Percentiles rank a stretch among this genome's conserved stretches.
Evolutionary conservation across 2,888 invertebrate species (phyloP).

Genomic region (Drosophila macrospina): DNA sequence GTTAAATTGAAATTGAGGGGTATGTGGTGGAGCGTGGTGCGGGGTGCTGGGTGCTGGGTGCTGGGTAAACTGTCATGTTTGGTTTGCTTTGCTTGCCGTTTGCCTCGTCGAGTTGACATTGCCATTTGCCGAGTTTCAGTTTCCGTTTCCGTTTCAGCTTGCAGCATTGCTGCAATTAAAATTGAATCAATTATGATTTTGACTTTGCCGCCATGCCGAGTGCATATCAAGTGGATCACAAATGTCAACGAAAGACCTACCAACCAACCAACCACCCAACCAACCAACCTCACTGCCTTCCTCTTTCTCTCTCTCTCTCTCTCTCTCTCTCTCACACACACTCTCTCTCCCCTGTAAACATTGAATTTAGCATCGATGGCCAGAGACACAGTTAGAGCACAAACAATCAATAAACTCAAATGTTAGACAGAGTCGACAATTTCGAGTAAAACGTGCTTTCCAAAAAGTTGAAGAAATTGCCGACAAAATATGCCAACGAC

Average conservation of each 20-base stretch:
- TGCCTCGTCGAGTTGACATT: constrained; percentile 28
- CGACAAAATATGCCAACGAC: not conserved
- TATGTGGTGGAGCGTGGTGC: no score
- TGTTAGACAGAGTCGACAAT: not conserved
- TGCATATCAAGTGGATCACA: constrained; percentile 51
- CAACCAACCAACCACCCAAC: not conserved
- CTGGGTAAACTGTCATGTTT: constrained; percentile 54
- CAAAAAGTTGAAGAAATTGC: not conserved
- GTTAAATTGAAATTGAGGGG: not conserved
- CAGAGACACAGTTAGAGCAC: not conserved
- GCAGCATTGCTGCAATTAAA: constrained; percentile 67
- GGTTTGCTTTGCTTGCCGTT: constrained; percentile 24
- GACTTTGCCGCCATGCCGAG: constrained; percentile 55
- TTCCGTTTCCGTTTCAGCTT: constrained; percentile 28
- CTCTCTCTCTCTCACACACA: not conserved
- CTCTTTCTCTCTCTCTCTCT: not conserved
- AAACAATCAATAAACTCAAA: constrained; percentile 12
- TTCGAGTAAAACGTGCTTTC: not conserved
- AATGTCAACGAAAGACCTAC: constrained; percentile 24
- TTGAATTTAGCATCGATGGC: constrained; percentile 15
- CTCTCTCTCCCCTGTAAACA: constrained; percentile 1
- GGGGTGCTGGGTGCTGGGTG: no score
- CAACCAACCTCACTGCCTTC: no score
- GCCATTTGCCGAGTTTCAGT: constrained; percentile 34
- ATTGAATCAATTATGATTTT: constrained; percentile 77